Base-by-base conservation (phyloP, 2,113 vertebrate genomes). In the Ginglymostoma cirratum region DNA sequence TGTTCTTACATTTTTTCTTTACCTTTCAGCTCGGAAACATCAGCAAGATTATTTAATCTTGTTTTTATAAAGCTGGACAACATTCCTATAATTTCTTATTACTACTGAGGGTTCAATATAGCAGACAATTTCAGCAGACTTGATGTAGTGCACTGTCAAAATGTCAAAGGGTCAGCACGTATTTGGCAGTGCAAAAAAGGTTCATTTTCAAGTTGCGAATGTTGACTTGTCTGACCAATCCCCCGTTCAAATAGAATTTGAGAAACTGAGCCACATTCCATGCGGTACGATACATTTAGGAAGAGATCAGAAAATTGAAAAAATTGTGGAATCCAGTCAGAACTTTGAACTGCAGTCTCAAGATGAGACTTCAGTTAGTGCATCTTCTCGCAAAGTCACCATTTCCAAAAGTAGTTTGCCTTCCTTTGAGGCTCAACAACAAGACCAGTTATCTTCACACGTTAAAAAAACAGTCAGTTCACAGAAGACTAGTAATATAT, bases 161-260 rank as follows among this genome's bases (percentile, higher is more conserved):
- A 70, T 72, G 93, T 95, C 93, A 95, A 70, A 30, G 38, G 65
- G 93, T 45, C 67, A 69, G 65, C 70, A 48, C n/a, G 12, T 70
- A 70, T 48, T 70, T 95, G 4, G 21, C 70, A 27, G 17, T 70
- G 24, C 67, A 48, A 95, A 95, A 95, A 70, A 70, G 42, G 93
- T 95, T 95, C 93, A 70, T 72, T 95, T 95, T 95, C 93, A 95
- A 70, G 66, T 30, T 4, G 42, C 67, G 45, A 70, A 72, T 95
- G 24, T 48, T 48, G 42, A 48, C 0, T 21, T 24, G 30, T 48
- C 67, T 72, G 93, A 95, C 66, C 27, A 72, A 12, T 48, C n/a
- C 48, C 67, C 67, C 30, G 42, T 30, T 69, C 66, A 69, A 30
- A 17, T 48, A 45, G 67, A 95, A 95, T 38, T 95, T 48, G 65